Percentiles rank a stretch among this genome's conserved stretches.
These are phyloP conservation scores for Nyctibius bracteatus DNA, from an alignment of 2,113 vertebrate species.

Conservation along the genomic window DNA sequence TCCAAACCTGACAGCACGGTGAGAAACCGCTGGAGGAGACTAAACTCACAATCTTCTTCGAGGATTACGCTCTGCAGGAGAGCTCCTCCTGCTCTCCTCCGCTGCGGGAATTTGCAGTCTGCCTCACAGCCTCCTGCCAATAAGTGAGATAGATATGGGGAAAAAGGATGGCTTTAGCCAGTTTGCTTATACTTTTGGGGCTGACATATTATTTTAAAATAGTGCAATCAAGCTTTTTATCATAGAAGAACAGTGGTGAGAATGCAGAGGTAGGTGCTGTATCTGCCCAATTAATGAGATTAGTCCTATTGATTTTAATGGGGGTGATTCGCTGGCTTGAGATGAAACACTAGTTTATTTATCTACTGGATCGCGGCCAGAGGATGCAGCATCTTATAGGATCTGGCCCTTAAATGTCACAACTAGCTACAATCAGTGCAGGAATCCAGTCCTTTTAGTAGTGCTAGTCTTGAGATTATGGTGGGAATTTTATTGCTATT, in stretches of 20 bases:
- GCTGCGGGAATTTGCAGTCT: neutral
- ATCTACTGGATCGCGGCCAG: neutral
- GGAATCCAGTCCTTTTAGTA: neutral
- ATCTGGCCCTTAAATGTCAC: neutral
- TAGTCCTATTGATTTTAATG: neutral
- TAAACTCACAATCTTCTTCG: neutral
- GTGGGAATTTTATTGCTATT: neutral
- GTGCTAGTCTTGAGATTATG: neutral
- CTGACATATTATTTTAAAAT: neutral
- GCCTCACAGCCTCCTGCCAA: neutral
- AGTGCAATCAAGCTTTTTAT: neutral
- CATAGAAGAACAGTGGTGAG: neutral
- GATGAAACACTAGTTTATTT: neutral
- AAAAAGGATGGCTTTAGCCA: neutral
- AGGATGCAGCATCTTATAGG: neutral
- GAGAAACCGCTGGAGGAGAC: neutral
- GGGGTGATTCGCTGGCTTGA: neutral
- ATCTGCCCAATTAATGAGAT: neutral
- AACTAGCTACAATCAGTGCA: neutral
- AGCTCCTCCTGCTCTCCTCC: neutral
- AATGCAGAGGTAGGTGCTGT: neutral
- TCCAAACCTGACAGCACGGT: accelerated
- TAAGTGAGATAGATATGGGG: neutral
- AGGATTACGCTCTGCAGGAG: neutral
- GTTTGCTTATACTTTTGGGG: neutral